Conservation (phyloP, 1,140 invertebrate species). For the Spodoptera frugiperda region DNA sequence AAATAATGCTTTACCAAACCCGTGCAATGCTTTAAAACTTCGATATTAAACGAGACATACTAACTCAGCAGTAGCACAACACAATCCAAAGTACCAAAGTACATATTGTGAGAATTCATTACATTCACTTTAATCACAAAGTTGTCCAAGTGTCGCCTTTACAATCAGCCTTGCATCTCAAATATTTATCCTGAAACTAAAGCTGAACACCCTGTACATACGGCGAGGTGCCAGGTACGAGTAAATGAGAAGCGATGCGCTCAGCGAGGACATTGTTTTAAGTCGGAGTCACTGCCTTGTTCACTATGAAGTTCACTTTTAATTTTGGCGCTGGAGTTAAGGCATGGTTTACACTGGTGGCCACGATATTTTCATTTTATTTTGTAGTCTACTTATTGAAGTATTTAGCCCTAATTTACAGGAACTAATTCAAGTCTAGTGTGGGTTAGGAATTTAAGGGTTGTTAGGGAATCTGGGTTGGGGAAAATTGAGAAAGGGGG, state of each 20-base stretch:
- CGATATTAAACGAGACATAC: too few species aligned
- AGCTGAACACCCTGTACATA: constrained; percentile 42
- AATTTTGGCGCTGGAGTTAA: constrained; percentile 53
- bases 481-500: too few species aligned
- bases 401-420: too few species aligned
- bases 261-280: constrained; percentile 61
- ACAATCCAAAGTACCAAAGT: too few species aligned
- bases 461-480: too few species aligned
- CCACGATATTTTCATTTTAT: background rate
- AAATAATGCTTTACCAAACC: background rate
- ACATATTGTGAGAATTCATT: constrained; percentile 16
- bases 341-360: constrained; percentile 22
- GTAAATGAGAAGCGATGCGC: constrained; percentile 54
- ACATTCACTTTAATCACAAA: constrained; percentile 43
- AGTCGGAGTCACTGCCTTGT: constrained; percentile 60
- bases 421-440: too few species aligned
- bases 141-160: constrained; percentile 39
- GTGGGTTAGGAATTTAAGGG: too few species aligned
- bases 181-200: constrained; percentile 52
- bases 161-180: constrained; percentile 45
- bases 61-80: too few species aligned
- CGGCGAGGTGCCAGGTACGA: constrained; percentile 50
- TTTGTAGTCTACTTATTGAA: too few species aligned
- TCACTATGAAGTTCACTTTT: constrained; percentile 62
- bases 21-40: too few species aligned